A percentile compares a stretch with the other conserved stretches of the same genome.
phyloP scores from a whole-genome alignment of 2,888 invertebrate genomes.

The Matsumyia berberina region DNA sequence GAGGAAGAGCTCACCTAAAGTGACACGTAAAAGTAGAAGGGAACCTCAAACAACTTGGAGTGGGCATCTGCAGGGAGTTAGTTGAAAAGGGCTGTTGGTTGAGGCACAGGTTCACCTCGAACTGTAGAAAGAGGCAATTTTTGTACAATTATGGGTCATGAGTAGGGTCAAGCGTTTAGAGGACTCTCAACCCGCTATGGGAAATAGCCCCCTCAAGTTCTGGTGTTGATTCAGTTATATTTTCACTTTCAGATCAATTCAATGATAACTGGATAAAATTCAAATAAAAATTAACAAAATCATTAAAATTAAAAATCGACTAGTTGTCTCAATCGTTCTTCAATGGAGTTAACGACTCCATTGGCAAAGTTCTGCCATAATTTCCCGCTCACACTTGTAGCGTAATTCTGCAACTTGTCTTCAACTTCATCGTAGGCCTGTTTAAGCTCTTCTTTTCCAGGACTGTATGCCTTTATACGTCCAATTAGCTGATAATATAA shows the following conservation, averaged over 20 bases:
- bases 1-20: too few species aligned
- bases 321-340: constrained; percentile 1
- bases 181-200: too few species aligned
- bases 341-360: constrained; percentile 16
- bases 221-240: not conserved
- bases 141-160: too few species aligned
- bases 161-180: too few species aligned
- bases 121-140: too few species aligned
- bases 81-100: too few species aligned
- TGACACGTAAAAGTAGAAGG: too few species aligned
- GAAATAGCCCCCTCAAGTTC: too few species aligned
- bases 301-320: constrained; percentile 14
- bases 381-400: not conserved
- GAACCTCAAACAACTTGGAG: too few species aligned
- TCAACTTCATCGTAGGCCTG: constrained; percentile 1
- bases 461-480: constrained; percentile 1
- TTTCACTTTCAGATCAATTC: constrained; percentile 8
- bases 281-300: not conserved
- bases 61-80: too few species aligned
- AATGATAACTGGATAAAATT: constrained; percentile 6
- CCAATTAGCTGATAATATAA: constrained; percentile 1
- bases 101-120: too few species aligned
- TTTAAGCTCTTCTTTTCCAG: not conserved
- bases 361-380: constrained; percentile 32
- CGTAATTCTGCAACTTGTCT: not conserved